Percentiles rank a stretch among this genome's conserved stretches.
These are phyloP conservation scores for Himalopsyche anomala DNA, from an alignment of 2,888 invertebrate species.

Conservation along the genomic window DNA sequence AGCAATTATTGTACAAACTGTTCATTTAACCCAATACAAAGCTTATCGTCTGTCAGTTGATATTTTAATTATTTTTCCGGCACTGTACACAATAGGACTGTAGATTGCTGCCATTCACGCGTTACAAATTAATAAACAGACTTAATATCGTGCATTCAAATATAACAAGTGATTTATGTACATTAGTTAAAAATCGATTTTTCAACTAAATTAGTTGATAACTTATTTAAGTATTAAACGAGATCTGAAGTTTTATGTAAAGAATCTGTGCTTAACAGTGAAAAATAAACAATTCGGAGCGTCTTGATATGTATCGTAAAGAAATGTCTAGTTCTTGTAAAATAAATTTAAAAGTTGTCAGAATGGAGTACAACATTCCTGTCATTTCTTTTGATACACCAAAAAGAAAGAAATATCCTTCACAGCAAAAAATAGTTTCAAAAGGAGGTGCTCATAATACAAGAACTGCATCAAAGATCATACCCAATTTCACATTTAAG, in stretches of 20 bases:
- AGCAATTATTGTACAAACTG: constrained; percentile 7
- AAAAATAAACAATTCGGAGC: too few relatives aligned
- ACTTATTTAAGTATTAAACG: too few relatives aligned
- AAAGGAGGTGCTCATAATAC: neutral
- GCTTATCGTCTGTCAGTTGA: constrained; percentile 53
- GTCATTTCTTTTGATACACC: constrained; percentile 49
- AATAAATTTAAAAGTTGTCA: constrained; percentile 61
- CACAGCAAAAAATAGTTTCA: neutral
- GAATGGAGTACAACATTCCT: constrained; percentile 63
- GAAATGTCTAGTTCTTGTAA: constrained; percentile 50
- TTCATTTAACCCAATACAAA: constrained; percentile 29
- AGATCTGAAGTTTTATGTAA: too few relatives aligned
- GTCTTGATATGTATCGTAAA: too few relatives aligned
- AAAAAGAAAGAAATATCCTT: neutral
- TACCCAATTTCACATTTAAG: constrained; percentile 20
- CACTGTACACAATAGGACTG: constrained; percentile 12
- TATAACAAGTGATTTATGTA: too few relatives aligned
- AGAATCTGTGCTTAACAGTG: too few relatives aligned
- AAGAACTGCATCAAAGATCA: neutral
- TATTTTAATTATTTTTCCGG: constrained; percentile 54
- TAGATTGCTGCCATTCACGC: constrained; percentile 14
- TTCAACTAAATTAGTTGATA: too few relatives aligned
- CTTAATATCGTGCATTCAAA: neutral
- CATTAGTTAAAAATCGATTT: too few relatives aligned
- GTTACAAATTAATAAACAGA: neutral